Conservation (phyloP, 2,888 invertebrate species). For the Pterobdella sp. region DNA sequence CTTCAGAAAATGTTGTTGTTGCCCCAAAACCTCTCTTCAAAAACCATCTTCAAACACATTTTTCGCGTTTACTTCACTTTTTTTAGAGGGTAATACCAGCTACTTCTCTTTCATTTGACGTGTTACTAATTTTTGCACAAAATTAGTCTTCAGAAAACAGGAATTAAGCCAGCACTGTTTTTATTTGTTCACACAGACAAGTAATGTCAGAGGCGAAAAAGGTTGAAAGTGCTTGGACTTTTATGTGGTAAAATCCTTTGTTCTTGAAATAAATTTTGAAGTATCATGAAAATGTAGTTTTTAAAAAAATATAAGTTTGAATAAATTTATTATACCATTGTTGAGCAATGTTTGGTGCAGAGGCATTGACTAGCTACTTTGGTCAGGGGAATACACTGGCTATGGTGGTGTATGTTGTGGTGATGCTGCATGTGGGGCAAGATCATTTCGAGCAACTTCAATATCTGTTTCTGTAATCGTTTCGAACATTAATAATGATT, state of each 20-base stretch:
- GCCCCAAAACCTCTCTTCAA: too few species aligned
- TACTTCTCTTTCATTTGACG: too few species aligned
- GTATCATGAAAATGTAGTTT: not conserved
- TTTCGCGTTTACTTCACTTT: too few species aligned
- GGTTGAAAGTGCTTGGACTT: not conserved
- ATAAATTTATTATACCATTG: constrained; percentile 40
- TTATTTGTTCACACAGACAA: constrained; percentile 75
- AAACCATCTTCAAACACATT: too few species aligned
- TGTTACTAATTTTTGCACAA: too few species aligned
- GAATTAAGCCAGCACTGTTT: constrained; percentile 61
- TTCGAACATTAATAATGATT: not conserved
- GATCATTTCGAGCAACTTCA: constrained; percentile 68
- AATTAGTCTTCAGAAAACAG: not conserved
- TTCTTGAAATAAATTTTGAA: not conserved
- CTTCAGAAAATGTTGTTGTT: too few species aligned
- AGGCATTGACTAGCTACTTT: constrained; percentile 48
- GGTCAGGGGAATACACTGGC: constrained; percentile 44
- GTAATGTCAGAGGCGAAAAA: constrained; percentile 61
- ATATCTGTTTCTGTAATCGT: constrained; percentile 60
- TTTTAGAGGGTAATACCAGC: too few species aligned
- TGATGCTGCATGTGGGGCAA: constrained; percentile 59
- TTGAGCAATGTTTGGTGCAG: constrained; percentile 47
- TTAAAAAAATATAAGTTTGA: not conserved
- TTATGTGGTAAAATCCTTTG: not conserved
- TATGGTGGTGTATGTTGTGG: not conserved